Base-by-base conservation (phyloP, 2,888 invertebrate species). In the Nomada ferruginata region DNA sequence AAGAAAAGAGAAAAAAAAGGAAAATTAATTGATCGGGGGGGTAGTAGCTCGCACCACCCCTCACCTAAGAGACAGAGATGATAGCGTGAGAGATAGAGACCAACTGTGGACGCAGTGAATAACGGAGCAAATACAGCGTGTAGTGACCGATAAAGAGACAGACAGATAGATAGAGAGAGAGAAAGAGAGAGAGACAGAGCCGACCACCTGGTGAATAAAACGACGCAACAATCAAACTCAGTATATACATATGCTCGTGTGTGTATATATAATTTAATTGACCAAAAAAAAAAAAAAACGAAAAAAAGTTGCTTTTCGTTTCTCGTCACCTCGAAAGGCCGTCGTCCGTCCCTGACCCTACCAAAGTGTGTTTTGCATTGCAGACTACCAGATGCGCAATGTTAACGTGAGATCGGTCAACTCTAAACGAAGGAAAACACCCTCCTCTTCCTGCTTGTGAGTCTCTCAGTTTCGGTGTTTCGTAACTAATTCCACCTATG, bases 371-470 rank as follows among this genome's bases (percentile, higher is more conserved):
- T 95, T 96, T 96, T 95, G 95, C 95, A 96, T 96, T 96, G 95
- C 96, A 96, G 96, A 96, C 95, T 96, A 95, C 95, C 96, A 96
- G 95, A 96, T 95, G 95, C 95, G 96, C 95, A 96, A 96, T 96
- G 96, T 95, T 95, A 96, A 95, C 95, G 95, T 95, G 95, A 95
- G 95, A 95, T 95, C 95, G 95, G 95, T 95, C 95, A 95, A 95
- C 95, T 94, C 95, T 95, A 95, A 95, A 95, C 95, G 95, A 95
- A 95, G 95, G 95, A 95, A 95, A 95, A 94, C 95, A 94, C 94
- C 95, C 94, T 95, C 95, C 94, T 94, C 95, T 95, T 95, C 95
- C 94, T 95, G 95, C 95, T 95, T 95, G 95, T 95, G 95, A 95
- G 96, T 96, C 94, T 94, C 94, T 94, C 94, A 94, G 93, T 94